A percentile compares a stretch with the other conserved stretches of the same genome.
These are phyloP conservation scores for Eugnorisma glareosa DNA, from an alignment of 2,888 invertebrate genomes.

Conservation along the genomic window DNA sequence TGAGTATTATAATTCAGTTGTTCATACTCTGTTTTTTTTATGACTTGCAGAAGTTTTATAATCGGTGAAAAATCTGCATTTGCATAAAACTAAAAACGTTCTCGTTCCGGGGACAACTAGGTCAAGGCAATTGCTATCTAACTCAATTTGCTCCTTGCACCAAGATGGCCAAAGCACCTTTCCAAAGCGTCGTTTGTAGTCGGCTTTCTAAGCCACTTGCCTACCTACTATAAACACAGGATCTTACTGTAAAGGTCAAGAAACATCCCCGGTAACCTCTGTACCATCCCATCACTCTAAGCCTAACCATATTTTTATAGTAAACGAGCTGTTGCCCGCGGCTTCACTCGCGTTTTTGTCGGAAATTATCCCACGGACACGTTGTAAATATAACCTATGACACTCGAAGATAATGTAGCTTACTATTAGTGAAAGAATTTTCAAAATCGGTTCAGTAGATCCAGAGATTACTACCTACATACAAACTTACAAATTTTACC, in stretches of 20 bases:
- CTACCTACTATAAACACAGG: not conserved
- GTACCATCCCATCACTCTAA: constrained; percentile 11
- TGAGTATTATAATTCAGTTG: not conserved
- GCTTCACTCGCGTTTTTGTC: too few species aligned
- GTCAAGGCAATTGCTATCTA: constrained; percentile 31
- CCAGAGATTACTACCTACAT: too few species aligned
- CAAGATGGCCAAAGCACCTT: not conserved
- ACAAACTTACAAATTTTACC: too few species aligned
- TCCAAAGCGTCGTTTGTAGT: not conserved
- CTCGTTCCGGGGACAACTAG: not conserved
- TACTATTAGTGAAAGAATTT: too few species aligned
- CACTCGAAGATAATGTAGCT: too few species aligned
- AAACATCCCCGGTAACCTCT: not conserved
- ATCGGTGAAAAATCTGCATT: not conserved
- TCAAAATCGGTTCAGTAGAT: too few species aligned
- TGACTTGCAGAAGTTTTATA: not conserved
- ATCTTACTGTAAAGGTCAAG: not conserved
- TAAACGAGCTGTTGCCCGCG: too few species aligned
- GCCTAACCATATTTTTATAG: constrained; percentile 11
- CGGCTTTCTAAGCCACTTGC: not conserved
- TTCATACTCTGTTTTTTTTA: not conserved
- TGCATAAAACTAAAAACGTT: not conserved
- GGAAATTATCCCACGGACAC: too few species aligned
- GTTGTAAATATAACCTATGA: too few species aligned
- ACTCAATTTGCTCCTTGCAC: constrained; percentile 14